phyloP scores from a whole-genome alignment of 1,140 invertebrate genomes.

The Cylas formicarius region DNA sequence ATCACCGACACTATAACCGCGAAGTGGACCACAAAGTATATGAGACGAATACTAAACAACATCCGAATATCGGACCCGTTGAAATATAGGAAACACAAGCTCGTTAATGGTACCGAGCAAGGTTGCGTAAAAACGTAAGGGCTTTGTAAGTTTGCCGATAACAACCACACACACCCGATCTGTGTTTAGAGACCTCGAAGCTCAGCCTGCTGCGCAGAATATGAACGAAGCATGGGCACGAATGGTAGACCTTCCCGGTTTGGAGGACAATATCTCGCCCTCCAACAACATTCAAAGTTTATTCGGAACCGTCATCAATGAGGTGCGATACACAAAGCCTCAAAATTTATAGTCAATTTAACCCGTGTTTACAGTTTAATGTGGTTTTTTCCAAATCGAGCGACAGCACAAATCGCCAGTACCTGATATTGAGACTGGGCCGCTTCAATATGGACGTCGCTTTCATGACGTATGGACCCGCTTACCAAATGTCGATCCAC shows the following conservation, averaged over 20 bases:
- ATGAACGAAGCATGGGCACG: slow-evolving; percentile 61
- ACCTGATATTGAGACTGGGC: slow-evolving; percentile 65
- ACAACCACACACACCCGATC: too few species aligned
- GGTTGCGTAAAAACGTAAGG: slow-evolving; percentile 23
- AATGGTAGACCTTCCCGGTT: slow-evolving; percentile 68
- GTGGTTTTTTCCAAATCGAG: slow-evolving; percentile 51
- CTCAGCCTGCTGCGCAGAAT: too few species aligned
- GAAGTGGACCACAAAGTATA: slow-evolving; percentile 7
- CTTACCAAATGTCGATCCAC: slow-evolving; percentile 65
- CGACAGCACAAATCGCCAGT: slow-evolving; percentile 62
- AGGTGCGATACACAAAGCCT: slow-evolving; percentile 43
- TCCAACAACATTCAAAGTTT: slow-evolving; percentile 66
- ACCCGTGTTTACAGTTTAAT: slow-evolving; percentile 27
- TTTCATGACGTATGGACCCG: slow-evolving; percentile 71
- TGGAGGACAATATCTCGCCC: slow-evolving; percentile 77
- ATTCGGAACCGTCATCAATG: slow-evolving; percentile 64
- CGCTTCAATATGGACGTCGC: slow-evolving; percentile 67
- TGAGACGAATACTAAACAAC: slow-evolving; percentile 19
- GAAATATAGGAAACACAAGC: slow-evolving; percentile 20
- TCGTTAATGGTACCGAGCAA: slow-evolving; percentile 11
- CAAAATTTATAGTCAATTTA: neutral
- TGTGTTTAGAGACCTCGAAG: too few species aligned
- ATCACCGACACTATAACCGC: slow-evolving; percentile 15
- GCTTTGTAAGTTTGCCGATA: too few species aligned
- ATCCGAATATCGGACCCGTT: slow-evolving; percentile 17